Conservation (phyloP, 2,797 vertebrate genomes). For the Chromobotia macracanthus region DNA sequence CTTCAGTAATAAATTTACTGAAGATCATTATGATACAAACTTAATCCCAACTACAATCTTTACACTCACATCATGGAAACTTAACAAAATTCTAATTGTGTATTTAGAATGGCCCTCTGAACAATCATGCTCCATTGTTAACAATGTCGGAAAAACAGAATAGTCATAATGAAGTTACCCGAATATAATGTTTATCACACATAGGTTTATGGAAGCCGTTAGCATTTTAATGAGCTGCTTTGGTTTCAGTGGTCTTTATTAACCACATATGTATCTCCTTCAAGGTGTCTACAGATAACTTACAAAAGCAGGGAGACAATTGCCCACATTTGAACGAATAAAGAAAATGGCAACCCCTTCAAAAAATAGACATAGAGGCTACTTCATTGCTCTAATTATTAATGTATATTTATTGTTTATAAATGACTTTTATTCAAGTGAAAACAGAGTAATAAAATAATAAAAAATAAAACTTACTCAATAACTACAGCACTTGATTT, state of each 20-base stretch:
- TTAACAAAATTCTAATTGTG: no score
- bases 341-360: no score
- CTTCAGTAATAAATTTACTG: neutral
- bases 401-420: no score
- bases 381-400: no score
- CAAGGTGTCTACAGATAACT: neutral
- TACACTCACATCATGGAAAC: neutral
- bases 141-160: conserved; percentile 5
- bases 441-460: no score
- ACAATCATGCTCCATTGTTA: neutral
- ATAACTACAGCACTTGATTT: no score
- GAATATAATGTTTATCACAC: neutral
- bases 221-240: neutral
- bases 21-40: neutral
- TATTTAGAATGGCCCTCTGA: no score
- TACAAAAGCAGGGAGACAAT: neutral
- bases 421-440: no score
- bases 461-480: no score
- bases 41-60: neutral
- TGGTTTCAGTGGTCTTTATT: conserved; percentile 14
- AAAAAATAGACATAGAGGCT: no score
- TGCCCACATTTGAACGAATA: no score
- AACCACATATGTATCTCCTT: neutral
- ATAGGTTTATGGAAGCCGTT: neutral
- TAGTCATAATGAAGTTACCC: neutral